Conservation (phyloP, 1,140 invertebrate genomes). For the Calosoma granatense region DNA sequence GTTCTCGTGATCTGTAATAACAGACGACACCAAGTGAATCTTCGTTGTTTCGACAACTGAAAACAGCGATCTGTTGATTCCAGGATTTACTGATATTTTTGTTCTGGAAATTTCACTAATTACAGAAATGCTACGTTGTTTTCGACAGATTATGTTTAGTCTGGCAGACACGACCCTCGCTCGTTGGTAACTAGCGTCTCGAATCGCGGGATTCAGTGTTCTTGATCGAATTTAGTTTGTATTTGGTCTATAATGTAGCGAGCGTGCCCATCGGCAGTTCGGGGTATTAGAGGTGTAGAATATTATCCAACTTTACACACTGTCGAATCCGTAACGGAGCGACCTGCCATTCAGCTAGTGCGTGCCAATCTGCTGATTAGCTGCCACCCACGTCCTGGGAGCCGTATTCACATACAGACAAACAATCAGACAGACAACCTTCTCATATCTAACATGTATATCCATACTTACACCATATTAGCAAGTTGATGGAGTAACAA, state of each 20-base stretch:
- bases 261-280: no score
- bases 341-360: no score
- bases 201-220: not conserved
- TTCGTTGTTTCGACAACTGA: no score
- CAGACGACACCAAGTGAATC: no score
- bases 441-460: no score
- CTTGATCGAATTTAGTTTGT: not conserved
- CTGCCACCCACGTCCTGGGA: not conserved
- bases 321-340: not conserved
- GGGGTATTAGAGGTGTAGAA: not conserved
- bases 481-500: no score
- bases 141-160: not conserved
- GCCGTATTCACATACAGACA: not conserved
- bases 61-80: no score
- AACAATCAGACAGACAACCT: not conserved
- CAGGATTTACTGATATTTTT: no score
- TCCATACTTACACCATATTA: no score
- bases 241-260: no score
- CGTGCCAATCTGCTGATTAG: not conserved
- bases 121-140: not conserved
- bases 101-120: not conserved
- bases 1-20: no score
- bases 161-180: not conserved
- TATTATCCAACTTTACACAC: not conserved
- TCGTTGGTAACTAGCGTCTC: not conserved